phyloP scores from a whole-genome alignment of 2,888 invertebrate genomes.

The Cetonia aurata region DNA sequence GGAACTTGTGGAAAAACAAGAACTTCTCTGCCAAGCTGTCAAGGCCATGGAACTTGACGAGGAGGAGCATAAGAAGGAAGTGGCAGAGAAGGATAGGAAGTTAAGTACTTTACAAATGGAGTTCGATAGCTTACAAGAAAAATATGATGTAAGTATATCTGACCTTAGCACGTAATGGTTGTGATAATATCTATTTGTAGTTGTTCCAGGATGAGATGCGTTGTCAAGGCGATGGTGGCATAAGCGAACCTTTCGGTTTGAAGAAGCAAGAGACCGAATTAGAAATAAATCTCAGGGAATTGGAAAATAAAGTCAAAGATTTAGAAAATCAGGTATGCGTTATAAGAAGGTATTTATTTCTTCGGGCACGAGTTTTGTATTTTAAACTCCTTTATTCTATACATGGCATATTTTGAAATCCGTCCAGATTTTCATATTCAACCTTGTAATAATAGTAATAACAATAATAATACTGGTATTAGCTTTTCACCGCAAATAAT shows the following conservation, averaged over 20 bases:
- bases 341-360: no score
- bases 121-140: constrained; percentile 57
- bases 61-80: constrained; percentile 70
- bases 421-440: no score
- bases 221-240: constrained; percentile 47
- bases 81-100: constrained; percentile 63
- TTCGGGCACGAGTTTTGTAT: no score
- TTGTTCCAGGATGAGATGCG: constrained; percentile 47
- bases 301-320: constrained; percentile 56
- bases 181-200: constrained; percentile 32
- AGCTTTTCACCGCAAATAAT: no score
- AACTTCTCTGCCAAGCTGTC: constrained; percentile 86
- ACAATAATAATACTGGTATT: no score
- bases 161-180: neutral
- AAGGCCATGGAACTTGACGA: constrained; percentile 85
- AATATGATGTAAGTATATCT: constrained; percentile 48
- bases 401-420: no score
- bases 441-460: no score
- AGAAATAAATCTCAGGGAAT: constrained; percentile 41
- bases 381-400: no score
- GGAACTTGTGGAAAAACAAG: constrained; percentile 86
- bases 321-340: constrained; percentile 52
- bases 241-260: constrained; percentile 32
- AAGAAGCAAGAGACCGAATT: constrained; percentile 36
- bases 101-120: constrained; percentile 64